phyloP scores from a whole-genome alignment of 2,113 vertebrate species.

The Furnarius figulus region DNA sequence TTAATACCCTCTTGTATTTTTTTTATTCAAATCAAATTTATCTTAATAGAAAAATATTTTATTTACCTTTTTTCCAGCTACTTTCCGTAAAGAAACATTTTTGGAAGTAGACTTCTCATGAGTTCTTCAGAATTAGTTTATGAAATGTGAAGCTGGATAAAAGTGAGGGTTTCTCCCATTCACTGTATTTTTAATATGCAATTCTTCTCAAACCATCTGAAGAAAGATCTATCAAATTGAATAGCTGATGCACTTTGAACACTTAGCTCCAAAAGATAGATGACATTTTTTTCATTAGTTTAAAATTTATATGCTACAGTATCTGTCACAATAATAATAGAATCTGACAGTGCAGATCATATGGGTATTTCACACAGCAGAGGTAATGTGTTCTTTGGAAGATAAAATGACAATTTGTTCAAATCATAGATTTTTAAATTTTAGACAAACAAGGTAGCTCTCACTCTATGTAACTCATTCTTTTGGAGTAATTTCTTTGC shows the following conservation, averaged over 20 bases:
- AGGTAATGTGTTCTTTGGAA: conserved; percentile 71
- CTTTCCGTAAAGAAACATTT: background rate
- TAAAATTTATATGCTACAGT: conserved; percentile 71
- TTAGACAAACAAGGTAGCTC: conserved; percentile 56
- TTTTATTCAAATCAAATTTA: background rate
- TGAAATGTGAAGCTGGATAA: conserved; percentile 9
- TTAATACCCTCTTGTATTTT: background rate
- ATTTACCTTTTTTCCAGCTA: background rate
- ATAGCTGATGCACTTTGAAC: conserved; percentile 70
- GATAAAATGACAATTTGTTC: conserved; percentile 77
- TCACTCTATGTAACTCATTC: conserved; percentile 6
- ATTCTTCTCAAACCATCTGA: conserved; percentile 60
- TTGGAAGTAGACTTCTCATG: conserved; percentile 12
- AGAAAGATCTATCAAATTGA: conserved; percentile 71
- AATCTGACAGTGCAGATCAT: conserved; percentile 77
- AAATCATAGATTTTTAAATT: conserved; percentile 68
- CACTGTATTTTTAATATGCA: conserved; percentile 63
- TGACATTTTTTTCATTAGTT: conserved; percentile 80
- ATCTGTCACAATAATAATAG: conserved; percentile 82
- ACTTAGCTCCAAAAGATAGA: conserved; percentile 71
- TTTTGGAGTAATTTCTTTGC: conserved; percentile 30
- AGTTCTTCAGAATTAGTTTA: conserved; percentile 64
- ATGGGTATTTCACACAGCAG: conserved; percentile 54
- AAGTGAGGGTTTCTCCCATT: conserved; percentile 49
- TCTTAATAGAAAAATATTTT: background rate